phyloP scores from a whole-genome alignment of 1,140 invertebrate genomes.

The Lucilia cuprina region DNA sequence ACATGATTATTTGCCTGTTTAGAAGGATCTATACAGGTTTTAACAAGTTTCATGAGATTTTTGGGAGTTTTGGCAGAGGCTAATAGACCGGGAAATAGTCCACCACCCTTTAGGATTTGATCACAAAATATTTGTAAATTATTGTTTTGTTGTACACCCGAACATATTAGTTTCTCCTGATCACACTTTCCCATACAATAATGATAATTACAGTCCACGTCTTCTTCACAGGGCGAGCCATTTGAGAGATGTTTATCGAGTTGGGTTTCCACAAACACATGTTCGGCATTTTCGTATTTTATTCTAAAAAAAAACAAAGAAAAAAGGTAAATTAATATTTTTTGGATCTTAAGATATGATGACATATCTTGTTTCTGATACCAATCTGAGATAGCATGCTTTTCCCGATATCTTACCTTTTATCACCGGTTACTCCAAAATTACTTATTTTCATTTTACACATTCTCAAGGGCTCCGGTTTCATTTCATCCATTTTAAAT shows the following conservation, averaged over 20 bases:
- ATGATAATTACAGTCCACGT: slow-evolving; percentile 53
- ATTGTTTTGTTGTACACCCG: slow-evolving; percentile 55
- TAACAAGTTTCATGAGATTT: slow-evolving; percentile 47
- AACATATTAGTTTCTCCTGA: slow-evolving; percentile 44
- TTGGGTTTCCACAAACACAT: slow-evolving; percentile 53
- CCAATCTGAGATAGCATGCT: too few species aligned
- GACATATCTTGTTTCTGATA: too few species aligned
- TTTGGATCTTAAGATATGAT: too few species aligned
- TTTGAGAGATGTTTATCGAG: slow-evolving; percentile 52
- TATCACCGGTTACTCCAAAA: slow-evolving; percentile 53
- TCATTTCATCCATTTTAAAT: slow-evolving; percentile 56
- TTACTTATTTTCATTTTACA: slow-evolving; percentile 57
- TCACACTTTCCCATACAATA: slow-evolving; percentile 54
- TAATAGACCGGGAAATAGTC: slow-evolving; percentile 52
- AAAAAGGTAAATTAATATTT: too few species aligned
- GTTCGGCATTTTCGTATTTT: slow-evolving; percentile 57
- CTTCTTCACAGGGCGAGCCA: slow-evolving; percentile 46
- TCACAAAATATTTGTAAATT: slow-evolving; percentile 58
- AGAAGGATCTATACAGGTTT: slow-evolving; percentile 52
- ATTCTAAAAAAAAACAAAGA: slow-evolving; percentile 39
- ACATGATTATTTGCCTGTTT: slow-evolving; percentile 47
- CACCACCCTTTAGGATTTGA: slow-evolving; percentile 48
- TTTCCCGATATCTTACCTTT: too few species aligned
- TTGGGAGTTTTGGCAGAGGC: slow-evolving; percentile 41
- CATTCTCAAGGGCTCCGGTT: slow-evolving; percentile 58